A percentile compares a stretch with the other conserved stretches of the same genome.
phyloP scores from a whole-genome alignment of 2,888 invertebrate genomes.

The Carterocephalus palaemon region DNA sequence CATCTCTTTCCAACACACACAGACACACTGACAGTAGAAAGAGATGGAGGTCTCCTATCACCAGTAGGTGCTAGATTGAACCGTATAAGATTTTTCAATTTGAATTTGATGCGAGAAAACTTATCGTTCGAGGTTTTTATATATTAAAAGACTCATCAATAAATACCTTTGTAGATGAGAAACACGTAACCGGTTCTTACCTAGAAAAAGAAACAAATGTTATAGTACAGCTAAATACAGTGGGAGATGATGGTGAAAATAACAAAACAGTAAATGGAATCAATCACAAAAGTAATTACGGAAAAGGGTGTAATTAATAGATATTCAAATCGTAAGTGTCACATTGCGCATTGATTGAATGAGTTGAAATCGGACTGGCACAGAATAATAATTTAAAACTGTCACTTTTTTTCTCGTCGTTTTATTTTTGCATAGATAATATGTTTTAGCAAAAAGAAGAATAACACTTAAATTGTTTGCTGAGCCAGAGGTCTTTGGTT shows the following conservation, averaged over 20 bases:
- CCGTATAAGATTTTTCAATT: constrained; percentile 38
- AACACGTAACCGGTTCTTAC: constrained; percentile 29
- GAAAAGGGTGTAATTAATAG: too few species aligned
- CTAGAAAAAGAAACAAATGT: constrained; percentile 32
- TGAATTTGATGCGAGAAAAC: constrained; percentile 35
- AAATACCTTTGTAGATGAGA: constrained; percentile 29
- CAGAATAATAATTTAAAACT: too few species aligned
- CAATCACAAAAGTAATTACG: too few species aligned
- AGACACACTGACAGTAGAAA: constrained; percentile 25
- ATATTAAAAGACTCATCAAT: constrained; percentile 30
- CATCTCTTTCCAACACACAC: constrained; percentile 37
- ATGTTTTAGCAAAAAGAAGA: too few species aligned
- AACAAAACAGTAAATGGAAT: constrained; percentile 1
- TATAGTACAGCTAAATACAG: constrained; percentile 9
- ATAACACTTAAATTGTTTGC: too few species aligned
- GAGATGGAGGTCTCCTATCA: constrained; percentile 28
- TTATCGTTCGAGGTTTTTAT: constrained; percentile 34
- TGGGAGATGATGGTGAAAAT: neutral
- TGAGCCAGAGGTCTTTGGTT: too few species aligned
- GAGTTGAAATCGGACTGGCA: too few species aligned
- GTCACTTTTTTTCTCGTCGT: too few species aligned
- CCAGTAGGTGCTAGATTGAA: constrained; percentile 33
- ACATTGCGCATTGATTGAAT: too few species aligned
- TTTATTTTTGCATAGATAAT: too few species aligned
- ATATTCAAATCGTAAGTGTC: too few species aligned